phyloP scores from a whole-genome alignment of 2,888 invertebrate species.

The Suillia variegata region DNA sequence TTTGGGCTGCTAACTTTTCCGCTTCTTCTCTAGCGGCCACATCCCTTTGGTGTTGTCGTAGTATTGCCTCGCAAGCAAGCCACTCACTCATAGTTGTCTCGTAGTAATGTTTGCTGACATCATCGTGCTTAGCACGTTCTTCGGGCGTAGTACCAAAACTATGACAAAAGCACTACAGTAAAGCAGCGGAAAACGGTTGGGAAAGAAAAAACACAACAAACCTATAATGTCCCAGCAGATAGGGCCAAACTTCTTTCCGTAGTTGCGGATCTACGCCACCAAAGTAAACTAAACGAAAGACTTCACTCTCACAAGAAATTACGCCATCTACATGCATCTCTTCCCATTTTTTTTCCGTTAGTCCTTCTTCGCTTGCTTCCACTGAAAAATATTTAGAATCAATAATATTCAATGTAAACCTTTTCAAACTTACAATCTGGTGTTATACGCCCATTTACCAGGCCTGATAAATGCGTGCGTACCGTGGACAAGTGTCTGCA shows the following conservation, averaged over 20 bases:
- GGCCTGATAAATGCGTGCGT: constrained; percentile 86
- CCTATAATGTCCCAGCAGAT: constrained; percentile 82
- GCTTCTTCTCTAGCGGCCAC: constrained; percentile 84
- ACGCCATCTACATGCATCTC: constrained; percentile 70
- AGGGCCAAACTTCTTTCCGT: constrained; percentile 85
- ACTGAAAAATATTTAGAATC: constrained; percentile 55
- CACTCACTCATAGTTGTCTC: constrained; percentile 94
- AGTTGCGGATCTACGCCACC: constrained; percentile 82
- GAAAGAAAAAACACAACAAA: constrained; percentile 42
- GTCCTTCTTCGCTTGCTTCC: constrained; percentile 70
- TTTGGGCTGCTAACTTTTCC: constrained; percentile 64
- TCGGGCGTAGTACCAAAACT: constrained; percentile 73
- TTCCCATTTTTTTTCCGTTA: constrained; percentile 79
- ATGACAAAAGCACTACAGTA: constrained; percentile 29
- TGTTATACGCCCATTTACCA: constrained; percentile 80
- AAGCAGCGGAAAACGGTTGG: background rate
- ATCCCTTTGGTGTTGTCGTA: constrained; percentile 80
- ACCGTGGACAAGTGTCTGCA: constrained; percentile 92
- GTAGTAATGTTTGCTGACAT: constrained; percentile 74
- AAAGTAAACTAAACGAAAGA: constrained; percentile 84
- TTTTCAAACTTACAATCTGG: constrained; percentile 63
- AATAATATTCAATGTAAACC: background rate
- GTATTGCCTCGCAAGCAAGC: constrained; percentile 93
- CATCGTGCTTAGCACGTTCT: constrained; percentile 70
- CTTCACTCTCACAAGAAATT: constrained; percentile 70